Base-by-base conservation (phyloP, 2,888 invertebrate genomes). In the Thymelicus lineola region DNA sequence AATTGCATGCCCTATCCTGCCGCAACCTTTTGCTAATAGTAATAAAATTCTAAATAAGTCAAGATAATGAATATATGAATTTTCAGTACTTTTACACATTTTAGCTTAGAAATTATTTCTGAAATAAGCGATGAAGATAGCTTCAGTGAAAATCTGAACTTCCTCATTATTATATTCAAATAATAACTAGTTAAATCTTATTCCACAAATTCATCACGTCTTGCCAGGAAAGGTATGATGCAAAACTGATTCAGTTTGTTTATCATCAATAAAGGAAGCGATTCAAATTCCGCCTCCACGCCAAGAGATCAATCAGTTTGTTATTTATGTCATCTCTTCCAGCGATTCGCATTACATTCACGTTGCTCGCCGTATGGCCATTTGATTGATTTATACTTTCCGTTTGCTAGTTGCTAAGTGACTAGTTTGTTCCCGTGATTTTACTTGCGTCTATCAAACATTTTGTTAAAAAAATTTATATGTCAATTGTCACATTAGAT, bases 241-340 rank as follows among this genome's bases (percentile, higher is more conserved):
- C 35, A 53, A 71, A 48, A 36, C 55, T 59, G 42, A 64, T 70
- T 70, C 48, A 50, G 48, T 53, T 69, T 62, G 68, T 58, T 46
- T 58, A 64, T 45, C 57, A 58, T 64, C 63, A 59, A 63, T 69
- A 64, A 64, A 63, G 69, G 69, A 69, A 69, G 69, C 69, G 69
- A 69, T 69, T 64, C 63, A 63, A 64, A 64, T 69, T 69, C 69
- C 63, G 63, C 63, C 63, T 64, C 69, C 63, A 63, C 68, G 68
- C 62, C 68, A 69, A 57, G 68, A 68, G 68, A 68, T 68, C 68
- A 69, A 69, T 69, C 69, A 69, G 62, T 63, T 58, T 63, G 69
- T 63, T 69, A 63, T 69, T 69, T 69, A 69, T 69, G 69, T 69
- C 69, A 69, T 69, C 69, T 69, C 68, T 69, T 69, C 69, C 69